Evolutionary conservation across 2,888 invertebrate genomes (phyloP), one percentile per base, ranked within the genome.

Genomic region (Cylindroiulus punctatus): DNA sequence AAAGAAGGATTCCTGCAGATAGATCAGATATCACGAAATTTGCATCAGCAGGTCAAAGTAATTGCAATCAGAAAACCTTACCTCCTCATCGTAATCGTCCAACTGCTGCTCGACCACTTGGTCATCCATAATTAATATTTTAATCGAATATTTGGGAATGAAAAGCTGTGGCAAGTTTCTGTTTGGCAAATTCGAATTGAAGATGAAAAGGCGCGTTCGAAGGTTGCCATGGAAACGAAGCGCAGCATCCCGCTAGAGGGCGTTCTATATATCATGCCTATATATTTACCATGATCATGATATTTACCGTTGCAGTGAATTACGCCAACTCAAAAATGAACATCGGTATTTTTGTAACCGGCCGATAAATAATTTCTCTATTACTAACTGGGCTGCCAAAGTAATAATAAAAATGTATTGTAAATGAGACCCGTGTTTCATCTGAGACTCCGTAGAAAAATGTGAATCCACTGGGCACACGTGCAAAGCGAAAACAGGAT

Each of bases 1-100:
- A 90, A 95, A 95, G 90, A 93, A 94, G 84, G 92, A 92, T 89
- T 95, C 86, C 86, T 83, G 30, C 30, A 83, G 87, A 87, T 12
- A 30, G 1, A 10, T 17, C 7, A 36, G 7, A 7, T 36, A 7
- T 36, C 36, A 36, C 36, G 36, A 36, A 36, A 36, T 36, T 36
- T 7, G 7, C 36, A 2, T 4, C 7, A 7, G 3, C 36, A 36
- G 36, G 36, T 36, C 7, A 2, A 36, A 36, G 7, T 36, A 36
- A 36, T 36, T 36, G 36, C 36, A 36, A 36, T 36, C 3, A 36
- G 36, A 36, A 36, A 87, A 87, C 42, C 85, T 87, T 85, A 88
- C 90, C 86, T 90, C 90, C 86, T 90, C 90, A 89, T 93, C 93
- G 30, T 30, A 85, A n/a, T 88, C 86, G 14, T 85, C 88, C 76